Evolutionary conservation across 2,113 vertebrate species (phyloP), one percentile per base, ranked within the genome.

Genomic region (Canis aureus): DNA sequence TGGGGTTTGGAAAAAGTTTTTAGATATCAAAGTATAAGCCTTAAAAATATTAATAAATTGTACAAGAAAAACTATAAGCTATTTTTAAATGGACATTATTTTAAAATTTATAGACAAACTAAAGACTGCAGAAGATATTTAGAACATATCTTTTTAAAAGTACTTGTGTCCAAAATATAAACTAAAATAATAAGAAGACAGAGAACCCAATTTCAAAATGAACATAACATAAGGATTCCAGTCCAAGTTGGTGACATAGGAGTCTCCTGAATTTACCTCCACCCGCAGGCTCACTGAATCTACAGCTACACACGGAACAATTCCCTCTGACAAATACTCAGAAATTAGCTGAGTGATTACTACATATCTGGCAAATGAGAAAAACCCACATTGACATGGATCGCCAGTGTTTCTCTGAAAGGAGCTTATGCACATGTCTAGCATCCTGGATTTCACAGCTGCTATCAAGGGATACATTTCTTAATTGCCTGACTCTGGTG

Each of bases 71-170:
- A 66, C 5, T 22, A 74, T 22, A 96, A 57, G 20, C 35, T 32
- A 57, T 25, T 73, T 96, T 92, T 76, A 88, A 89, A 53, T 60
- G 22, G 20, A 57, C 5, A 82, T 19, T 29, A 51, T 20, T 89
- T 67, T 60, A 38, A 89, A 89, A 87, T 43, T 83, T 23, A 93
- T 84, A 96, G n/a, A 69, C 5, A 89, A 89, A 16, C 8, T 60
- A 67, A 89, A 66, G 11, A 59, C 8, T 32, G 2, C 5, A 22
- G 60, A 6, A 83, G 55, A 67, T 55, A 89, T 76, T 8, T 89
- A 8, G 7, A 81, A 74, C 67, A 49, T 67, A 64, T 80, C 81
- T 19, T 2, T 4, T 23, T 38, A 59, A 89, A 86, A 86, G 29
- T 27, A 66, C 5, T 81, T 78, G 5, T 27, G 59, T 32, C 25